These are phyloP conservation scores for Dicranocentrus wangi DNA, from an alignment of 2,888 invertebrate species.

Conservation along the genomic window DNA sequence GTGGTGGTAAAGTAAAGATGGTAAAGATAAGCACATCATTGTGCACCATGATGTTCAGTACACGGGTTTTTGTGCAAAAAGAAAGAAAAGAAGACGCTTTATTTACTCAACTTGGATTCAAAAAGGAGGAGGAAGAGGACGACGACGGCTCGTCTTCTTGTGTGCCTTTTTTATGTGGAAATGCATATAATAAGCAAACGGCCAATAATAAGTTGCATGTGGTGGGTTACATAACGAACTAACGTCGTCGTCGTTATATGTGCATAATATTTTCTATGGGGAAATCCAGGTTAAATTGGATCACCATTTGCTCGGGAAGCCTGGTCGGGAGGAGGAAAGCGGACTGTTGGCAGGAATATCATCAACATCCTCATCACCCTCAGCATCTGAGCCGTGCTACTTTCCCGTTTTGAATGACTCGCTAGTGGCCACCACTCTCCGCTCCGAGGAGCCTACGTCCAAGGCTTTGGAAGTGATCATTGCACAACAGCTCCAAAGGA, in stretches of 20 bases:
- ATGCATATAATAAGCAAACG: too few relatives aligned
- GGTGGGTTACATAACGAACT: too few relatives aligned
- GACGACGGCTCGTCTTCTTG: too few relatives aligned
- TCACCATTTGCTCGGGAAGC: constrained; percentile 63
- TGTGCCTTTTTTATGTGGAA: too few relatives aligned
- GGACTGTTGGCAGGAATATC: neutral
- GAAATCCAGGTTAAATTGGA: constrained; percentile 66
- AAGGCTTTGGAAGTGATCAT: constrained; percentile 38
- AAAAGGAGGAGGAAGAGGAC: too few relatives aligned
- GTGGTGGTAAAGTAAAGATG: too few relatives aligned
- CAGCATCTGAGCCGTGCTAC: constrained; percentile 45
- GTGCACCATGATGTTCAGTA: too few relatives aligned
- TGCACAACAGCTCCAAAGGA: constrained; percentile 36
- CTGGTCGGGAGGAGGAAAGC: constrained; percentile 1
- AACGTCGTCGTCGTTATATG: neutral
- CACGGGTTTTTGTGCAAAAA: too few relatives aligned
- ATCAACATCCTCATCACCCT: neutral
- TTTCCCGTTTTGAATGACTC: constrained; percentile 63
- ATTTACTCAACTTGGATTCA: too few relatives aligned
- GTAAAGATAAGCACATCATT: too few relatives aligned
- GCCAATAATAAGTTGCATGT: too few relatives aligned
- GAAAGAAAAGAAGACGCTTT: too few relatives aligned
- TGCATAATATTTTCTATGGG: constrained; percentile 24
- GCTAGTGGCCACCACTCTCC: constrained; percentile 39
- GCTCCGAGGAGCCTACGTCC: constrained; percentile 25